Evolutionary conservation across 2,888 invertebrate species (phyloP).

Genomic region (Silvanus unidentatus): DNA sequence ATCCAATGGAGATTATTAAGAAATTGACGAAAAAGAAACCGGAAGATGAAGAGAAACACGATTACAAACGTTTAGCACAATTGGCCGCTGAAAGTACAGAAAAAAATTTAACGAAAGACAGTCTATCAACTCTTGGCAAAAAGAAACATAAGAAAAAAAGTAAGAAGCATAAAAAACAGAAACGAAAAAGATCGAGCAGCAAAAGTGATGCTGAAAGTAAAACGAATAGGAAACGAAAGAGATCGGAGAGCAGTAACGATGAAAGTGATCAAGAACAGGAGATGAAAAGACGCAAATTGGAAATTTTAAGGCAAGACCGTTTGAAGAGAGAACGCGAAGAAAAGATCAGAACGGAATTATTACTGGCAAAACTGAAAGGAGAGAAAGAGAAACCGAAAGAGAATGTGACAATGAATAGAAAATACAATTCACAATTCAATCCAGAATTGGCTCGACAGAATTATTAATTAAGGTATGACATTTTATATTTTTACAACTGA

Average conservation of each 20-base stretch:
- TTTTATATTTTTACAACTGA: too few species aligned
- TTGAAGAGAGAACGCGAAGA: conserved; percentile 77
- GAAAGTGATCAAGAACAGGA: conserved; percentile 23
- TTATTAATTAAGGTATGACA: conserved; percentile 35
- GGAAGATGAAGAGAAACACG: conserved; percentile 15
- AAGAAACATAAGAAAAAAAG: conserved; percentile 7
- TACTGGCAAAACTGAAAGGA: conserved; percentile 66
- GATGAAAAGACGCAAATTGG: conserved; percentile 42
- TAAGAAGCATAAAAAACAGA: conserved; percentile 6
- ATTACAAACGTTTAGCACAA: not conserved
- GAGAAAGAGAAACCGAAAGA: conserved; percentile 44
- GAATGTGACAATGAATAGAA: conserved; percentile 40
- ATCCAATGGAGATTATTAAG: conserved; percentile 70
- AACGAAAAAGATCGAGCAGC: conserved; percentile 6
- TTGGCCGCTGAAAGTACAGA: not conserved
- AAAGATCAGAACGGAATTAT: conserved; percentile 60
- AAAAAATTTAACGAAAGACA: conserved; percentile 23
- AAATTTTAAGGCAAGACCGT: conserved; percentile 69
- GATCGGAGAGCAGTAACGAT: conserved; percentile 13
- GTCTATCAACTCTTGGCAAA: conserved; percentile 9
- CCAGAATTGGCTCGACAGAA: conserved; percentile 85
- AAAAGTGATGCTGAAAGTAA: conserved; percentile 31
- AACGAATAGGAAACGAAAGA: conserved; percentile 29
- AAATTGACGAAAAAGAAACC: conserved; percentile 44
- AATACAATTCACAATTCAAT: conserved; percentile 96